These are phyloP conservation scores for Coracopsis vasa DNA, from an alignment of 2,113 vertebrate genomes.

Conservation along the genomic window DNA sequence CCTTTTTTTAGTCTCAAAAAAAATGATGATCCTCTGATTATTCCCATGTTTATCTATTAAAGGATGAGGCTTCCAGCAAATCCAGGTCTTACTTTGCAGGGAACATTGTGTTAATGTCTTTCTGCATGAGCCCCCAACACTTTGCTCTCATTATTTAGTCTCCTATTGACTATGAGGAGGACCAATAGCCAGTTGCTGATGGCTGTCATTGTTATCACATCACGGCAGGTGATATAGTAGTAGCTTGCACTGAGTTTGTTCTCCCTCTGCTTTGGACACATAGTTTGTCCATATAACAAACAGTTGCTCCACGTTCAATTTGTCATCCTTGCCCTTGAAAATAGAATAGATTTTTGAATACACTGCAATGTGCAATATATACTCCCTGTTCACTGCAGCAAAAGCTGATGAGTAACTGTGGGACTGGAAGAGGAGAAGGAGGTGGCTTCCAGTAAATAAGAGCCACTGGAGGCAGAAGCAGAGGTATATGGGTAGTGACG, in stretches of 20 bases:
- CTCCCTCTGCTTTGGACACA: background rate
- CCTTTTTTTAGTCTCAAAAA: background rate
- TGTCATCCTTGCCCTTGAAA: slow-evolving; percentile 48
- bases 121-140: background rate
- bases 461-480: background rate
- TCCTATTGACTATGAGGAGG: background rate
- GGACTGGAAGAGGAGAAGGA: background rate
- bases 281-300: slow-evolving; percentile 20
- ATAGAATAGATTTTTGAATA: slow-evolving; percentile 6
- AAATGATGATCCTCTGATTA: background rate
- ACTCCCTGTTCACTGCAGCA: background rate
- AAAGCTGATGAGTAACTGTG: background rate
- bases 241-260: background rate
- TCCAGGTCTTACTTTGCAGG: background rate
- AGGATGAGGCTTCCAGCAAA: background rate
- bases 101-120: background rate
- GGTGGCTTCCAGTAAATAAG: background rate
- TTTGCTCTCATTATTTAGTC: background rate
- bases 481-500: background rate
- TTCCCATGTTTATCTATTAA: background rate
- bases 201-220: background rate
- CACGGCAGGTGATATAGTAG: background rate
- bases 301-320: background rate
- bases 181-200: background rate
- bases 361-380: background rate